Evolutionary conservation across 2,797 vertebrate species (phyloP).

Genomic region (Rachycentron canadum): DNA sequence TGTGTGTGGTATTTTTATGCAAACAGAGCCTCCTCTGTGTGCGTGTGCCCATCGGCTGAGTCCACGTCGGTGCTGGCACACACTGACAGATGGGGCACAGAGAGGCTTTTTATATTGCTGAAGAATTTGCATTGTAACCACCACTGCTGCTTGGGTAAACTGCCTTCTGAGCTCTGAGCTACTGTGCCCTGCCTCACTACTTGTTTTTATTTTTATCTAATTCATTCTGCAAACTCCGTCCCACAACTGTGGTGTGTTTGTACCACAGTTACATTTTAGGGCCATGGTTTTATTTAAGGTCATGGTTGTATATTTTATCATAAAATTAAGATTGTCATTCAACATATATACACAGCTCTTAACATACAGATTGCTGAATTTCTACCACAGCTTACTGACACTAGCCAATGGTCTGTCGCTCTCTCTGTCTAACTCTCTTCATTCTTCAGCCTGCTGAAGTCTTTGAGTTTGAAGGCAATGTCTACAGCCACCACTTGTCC

Average conservation of each 20-base stretch:
- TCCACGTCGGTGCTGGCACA: conserved; percentile 68
- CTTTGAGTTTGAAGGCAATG: conserved; percentile 93
- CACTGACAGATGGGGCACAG: conserved; percentile 71
- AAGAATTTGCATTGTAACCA: conserved; percentile 81
- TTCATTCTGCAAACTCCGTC: conserved; percentile 7
- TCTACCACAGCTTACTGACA: neutral
- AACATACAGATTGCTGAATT: neutral
- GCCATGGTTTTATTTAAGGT: conserved; percentile 7
- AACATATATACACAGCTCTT: neutral
- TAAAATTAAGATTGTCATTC: conserved; percentile 1
- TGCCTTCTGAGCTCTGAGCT: conserved; percentile 52
- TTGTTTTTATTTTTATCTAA: conserved; percentile 31
- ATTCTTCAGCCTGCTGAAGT: conserved; percentile 89
- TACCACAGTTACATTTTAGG: conserved; percentile 9
- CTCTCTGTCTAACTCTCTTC: conserved; percentile 8
- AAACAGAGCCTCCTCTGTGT: conserved; percentile 74
- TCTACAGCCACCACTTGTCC: conserved; percentile 98
- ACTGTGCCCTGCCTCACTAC: conserved; percentile 13
- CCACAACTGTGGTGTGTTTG: neutral
- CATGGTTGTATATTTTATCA: conserved; percentile 22
- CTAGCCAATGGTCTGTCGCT: neutral
- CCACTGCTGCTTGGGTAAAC: conserved; percentile 50
- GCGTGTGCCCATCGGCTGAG: conserved; percentile 54
- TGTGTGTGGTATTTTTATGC: conserved; percentile 55
- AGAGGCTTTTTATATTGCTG: conserved; percentile 71